A percentile compares a stretch with the other conserved stretches of the same genome.
Evolutionary conservation across 2,888 invertebrate species (phyloP).

Genomic region (Galerucella calmariensis): DNA sequence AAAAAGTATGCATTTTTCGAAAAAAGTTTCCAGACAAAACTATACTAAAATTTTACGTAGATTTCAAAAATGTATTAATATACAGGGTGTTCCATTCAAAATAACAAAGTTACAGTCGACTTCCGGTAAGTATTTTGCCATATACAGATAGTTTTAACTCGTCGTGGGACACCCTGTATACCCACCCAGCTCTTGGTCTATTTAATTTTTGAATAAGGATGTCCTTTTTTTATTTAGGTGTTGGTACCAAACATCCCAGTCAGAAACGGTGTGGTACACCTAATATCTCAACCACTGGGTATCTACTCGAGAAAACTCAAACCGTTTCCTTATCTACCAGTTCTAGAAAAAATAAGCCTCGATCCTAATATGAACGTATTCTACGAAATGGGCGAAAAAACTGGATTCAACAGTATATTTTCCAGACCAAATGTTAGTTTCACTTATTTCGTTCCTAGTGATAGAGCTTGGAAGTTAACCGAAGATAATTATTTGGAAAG

Average conservation of each 20-base stretch:
- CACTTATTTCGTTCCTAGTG: slow-evolving; percentile 90
- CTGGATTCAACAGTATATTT: slow-evolving; percentile 80
- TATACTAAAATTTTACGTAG: too few species aligned
- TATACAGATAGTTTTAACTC: too few species aligned
- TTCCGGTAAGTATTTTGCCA: too few species aligned
- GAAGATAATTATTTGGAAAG: slow-evolving; percentile 41
- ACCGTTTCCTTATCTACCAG: slow-evolving; percentile 86
- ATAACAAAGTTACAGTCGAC: too few species aligned
- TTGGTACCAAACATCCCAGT: slow-evolving; percentile 90
- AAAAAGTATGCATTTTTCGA: too few species aligned
- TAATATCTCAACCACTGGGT: slow-evolving; percentile 89
- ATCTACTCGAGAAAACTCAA: slow-evolving; percentile 84
- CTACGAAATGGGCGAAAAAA: slow-evolving; percentile 77
- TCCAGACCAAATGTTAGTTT: slow-evolving; percentile 73
- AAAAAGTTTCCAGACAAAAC: too few species aligned
- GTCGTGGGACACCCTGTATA: too few species aligned
- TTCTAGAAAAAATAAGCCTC: slow-evolving; percentile 81
- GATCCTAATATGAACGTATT: slow-evolving; percentile 87
- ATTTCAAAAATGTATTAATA: too few species aligned
- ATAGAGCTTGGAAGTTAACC: slow-evolving; percentile 81
- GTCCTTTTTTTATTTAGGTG: slow-evolving; percentile 65
- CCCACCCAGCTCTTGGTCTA: too few species aligned
- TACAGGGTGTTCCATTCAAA: too few species aligned
- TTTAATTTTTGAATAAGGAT: background rate
- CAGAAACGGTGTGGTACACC: slow-evolving; percentile 90